Percentiles rank a stretch among this genome's conserved stretches.
phyloP scores from a whole-genome alignment of 2,888 invertebrate species.

The Drosophila peninsularis region DNA sequence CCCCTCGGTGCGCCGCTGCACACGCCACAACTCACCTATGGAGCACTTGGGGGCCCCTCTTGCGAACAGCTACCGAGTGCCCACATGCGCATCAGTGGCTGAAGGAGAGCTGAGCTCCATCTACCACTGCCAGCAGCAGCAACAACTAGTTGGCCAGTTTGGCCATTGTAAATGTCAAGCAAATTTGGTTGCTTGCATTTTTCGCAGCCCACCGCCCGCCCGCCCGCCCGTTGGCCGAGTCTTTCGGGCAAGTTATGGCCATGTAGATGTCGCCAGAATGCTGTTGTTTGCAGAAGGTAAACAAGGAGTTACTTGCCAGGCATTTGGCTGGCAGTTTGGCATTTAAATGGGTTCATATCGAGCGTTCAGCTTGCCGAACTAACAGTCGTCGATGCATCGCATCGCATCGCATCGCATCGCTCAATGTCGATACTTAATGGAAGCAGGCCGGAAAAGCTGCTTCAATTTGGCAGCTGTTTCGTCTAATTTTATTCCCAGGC shows the following conservation, averaged over 20 bases:
- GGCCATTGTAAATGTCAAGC: slow-evolving; percentile 79
- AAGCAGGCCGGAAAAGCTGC: slow-evolving; percentile 12
- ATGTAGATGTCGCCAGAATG: slow-evolving; percentile 60
- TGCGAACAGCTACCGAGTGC: slow-evolving; percentile 5
- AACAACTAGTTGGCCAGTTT: slow-evolving; percentile 58
- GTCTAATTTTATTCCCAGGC: slow-evolving; percentile 1
- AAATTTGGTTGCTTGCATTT: slow-evolving; percentile 70
- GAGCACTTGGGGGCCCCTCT: neutral
- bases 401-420: slow-evolving; percentile 25
- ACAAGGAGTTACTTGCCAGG: slow-evolving; percentile 40
- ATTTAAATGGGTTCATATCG: slow-evolving; percentile 62
- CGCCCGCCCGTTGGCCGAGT: neutral
- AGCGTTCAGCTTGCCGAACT: slow-evolving; percentile 35
- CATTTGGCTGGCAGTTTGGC: slow-evolving; percentile 47
- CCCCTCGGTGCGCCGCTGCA: too few species aligned
- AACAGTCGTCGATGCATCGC: slow-evolving; percentile 32
- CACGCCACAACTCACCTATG: slow-evolving; percentile 4
- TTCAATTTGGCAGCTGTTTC: slow-evolving; percentile 6
- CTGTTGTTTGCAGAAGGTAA: slow-evolving; percentile 44
- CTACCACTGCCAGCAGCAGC: slow-evolving; percentile 37
- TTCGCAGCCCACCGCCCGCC: slow-evolving; percentile 12
- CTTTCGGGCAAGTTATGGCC: slow-evolving; percentile 51
- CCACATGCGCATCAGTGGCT: slow-evolving; percentile 30
- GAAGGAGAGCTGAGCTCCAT: slow-evolving; percentile 12
- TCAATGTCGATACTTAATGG: slow-evolving; percentile 32